phyloP scores from a whole-genome alignment of 2,113 vertebrate genomes.

The Syrmaticus mikado region DNA sequence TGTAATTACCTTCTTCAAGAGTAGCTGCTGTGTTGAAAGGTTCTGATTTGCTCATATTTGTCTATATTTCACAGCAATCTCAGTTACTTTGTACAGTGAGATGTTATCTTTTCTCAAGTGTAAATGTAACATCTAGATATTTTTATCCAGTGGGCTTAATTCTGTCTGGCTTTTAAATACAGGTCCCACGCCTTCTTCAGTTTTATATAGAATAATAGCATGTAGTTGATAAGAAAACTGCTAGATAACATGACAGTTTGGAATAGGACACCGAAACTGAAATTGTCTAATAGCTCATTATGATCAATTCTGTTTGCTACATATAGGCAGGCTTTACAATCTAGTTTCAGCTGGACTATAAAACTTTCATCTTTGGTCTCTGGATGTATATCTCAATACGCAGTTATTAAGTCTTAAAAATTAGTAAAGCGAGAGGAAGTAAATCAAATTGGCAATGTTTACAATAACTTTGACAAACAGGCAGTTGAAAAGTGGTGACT shows the following conservation, averaged over 20 bases:
- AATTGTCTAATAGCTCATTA: neutral
- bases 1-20: constrained; percentile 20
- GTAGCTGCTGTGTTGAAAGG: neutral
- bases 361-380: neutral
- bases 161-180: neutral
- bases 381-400: neutral
- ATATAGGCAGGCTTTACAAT: constrained; percentile 1
- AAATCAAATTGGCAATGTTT: neutral
- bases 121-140: neutral
- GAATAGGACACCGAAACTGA: neutral
- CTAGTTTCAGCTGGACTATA: neutral
- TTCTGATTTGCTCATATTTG: neutral
- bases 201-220: neutral
- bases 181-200: neutral
- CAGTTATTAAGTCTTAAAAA: constrained; percentile 6
- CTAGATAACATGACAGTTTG: neutral
- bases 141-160: neutral
- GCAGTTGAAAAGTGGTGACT: constrained; percentile 5
- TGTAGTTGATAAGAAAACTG: neutral
- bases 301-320: neutral
- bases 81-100: neutral
- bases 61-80: neutral
- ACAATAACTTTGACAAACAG: neutral
- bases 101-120: neutral
- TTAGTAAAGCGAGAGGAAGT: neutral